Percentiles rank a stretch among this genome's conserved stretches.
These are phyloP conservation scores for Cosmia pyralina DNA, from an alignment of 2,888 invertebrate species.

Conservation along the genomic window DNA sequence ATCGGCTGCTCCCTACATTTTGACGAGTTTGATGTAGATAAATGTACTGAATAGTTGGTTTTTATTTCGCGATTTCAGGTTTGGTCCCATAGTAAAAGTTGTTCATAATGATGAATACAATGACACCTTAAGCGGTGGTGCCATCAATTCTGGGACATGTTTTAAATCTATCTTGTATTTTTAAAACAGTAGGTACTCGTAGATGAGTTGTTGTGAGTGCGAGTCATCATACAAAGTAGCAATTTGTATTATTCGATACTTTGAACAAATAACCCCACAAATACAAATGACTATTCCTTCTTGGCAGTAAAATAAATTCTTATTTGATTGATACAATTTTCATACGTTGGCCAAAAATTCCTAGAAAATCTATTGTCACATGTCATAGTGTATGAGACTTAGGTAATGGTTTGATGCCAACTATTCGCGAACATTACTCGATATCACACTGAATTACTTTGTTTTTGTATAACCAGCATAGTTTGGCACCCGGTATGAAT, in stretches of 20 bases:
- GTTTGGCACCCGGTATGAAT: background rate
- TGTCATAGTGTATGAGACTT: background rate
- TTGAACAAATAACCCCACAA: background rate
- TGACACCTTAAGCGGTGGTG: too few species aligned
- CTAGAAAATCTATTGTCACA: slow-evolving; percentile 25
- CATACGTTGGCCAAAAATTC: slow-evolving; percentile 12
- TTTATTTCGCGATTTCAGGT: too few species aligned
- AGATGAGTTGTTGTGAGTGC: background rate
- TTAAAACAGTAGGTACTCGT: background rate
- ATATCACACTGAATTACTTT: background rate
- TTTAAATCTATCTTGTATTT: background rate
- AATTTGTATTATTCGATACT: background rate
- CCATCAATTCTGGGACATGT: too few species aligned
- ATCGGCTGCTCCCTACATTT: too few species aligned
- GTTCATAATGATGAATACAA: too few species aligned
- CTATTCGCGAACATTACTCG: slow-evolving; percentile 18
- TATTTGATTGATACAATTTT: slow-evolving; percentile 15
- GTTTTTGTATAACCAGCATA: background rate
- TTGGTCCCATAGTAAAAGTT: too few species aligned
- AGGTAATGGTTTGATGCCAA: slow-evolving; percentile 20
- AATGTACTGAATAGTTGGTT: too few species aligned
- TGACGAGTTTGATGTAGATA: fast-evolving
- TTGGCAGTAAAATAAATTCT: slow-evolving; percentile 13
- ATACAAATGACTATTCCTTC: background rate
- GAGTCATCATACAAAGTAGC: background rate